phyloP scores from a whole-genome alignment of 1,140 invertebrate species.

The Neoseiulus cucumeris region DNA sequence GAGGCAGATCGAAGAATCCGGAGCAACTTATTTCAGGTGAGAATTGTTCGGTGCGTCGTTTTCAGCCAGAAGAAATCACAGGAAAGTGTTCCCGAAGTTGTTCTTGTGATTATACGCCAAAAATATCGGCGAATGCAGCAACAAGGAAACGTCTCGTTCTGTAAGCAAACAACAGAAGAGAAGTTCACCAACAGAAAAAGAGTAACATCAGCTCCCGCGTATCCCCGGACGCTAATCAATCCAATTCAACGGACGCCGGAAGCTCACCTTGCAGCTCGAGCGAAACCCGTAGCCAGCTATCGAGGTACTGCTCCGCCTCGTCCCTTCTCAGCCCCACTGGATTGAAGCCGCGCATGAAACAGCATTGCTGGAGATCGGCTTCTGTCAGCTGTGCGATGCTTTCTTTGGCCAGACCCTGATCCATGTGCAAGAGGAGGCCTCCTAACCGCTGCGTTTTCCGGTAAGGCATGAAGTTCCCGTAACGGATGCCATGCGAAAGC shows the following conservation, averaged over 20 bases:
- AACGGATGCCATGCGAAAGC: neutral
- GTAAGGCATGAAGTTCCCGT: neutral
- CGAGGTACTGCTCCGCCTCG: slow-evolving; percentile 1
- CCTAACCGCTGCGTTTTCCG: neutral
- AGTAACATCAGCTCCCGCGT: too few species aligned
- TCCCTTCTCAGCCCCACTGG: neutral
- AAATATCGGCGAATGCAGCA: neutral
- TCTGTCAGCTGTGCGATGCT: neutral
- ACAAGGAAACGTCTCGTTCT: neutral
- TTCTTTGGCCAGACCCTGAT: neutral
- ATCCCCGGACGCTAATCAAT: too few species aligned
- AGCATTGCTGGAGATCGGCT: neutral
- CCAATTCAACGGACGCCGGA: too few species aligned
- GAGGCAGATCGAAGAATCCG: too few species aligned
- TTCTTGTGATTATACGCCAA: neutral
- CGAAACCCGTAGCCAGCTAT: neutral
- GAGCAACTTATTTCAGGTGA: too few species aligned
- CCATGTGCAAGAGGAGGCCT: neutral
- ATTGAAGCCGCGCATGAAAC: neutral
- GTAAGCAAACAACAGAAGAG: neutral
- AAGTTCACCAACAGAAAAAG: too few species aligned
- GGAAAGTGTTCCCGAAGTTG: neutral
- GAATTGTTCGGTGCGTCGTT: too few species aligned
- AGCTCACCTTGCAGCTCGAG: neutral
- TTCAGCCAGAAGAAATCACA: too few species aligned